These are phyloP conservation scores for Myiozetetes cayanensis DNA, from an alignment of 2,113 vertebrate species.

Conservation along the genomic window DNA sequence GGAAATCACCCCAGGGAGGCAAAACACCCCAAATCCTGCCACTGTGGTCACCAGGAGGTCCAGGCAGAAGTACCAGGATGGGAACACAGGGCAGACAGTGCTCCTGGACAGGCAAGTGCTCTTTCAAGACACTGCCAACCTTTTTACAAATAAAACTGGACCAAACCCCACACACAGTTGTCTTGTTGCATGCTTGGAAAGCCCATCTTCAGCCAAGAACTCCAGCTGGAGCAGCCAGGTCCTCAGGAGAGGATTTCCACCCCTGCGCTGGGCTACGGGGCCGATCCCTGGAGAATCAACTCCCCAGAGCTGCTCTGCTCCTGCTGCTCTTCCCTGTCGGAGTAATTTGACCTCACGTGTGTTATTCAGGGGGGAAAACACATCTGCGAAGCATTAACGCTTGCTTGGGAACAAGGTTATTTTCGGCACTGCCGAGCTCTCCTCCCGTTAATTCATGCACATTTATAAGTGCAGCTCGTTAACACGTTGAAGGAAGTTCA, in stretches of 20 bases:
- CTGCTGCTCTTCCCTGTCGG: not conserved
- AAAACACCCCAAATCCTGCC: not conserved
- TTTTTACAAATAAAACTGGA: not conserved
- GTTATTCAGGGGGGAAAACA: not conserved
- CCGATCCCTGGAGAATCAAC: fast-evolving
- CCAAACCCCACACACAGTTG: fast-evolving
- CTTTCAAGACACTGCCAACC: not conserved
- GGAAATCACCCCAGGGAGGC: not conserved
- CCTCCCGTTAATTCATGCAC: not conserved
- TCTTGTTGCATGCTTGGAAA: not conserved
- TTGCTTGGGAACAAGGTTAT: constrained; percentile 15
- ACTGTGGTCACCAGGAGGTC: fast-evolving
- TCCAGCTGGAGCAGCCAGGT: not conserved
- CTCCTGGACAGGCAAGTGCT: not conserved
- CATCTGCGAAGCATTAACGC: not conserved
- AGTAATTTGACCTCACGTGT: not conserved
- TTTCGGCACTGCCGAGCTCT: not conserved
- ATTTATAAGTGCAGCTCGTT: not conserved
- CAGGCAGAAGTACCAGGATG: not conserved
- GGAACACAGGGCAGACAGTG: fast-evolving
- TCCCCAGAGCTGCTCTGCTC: not conserved
- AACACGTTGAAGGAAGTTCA: not conserved
- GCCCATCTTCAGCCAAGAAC: fast-evolving
- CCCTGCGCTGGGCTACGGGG: not conserved
- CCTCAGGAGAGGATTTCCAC: not conserved